Base-by-base conservation (phyloP, 37 sponge, comb jelly and placozoan genomes). In the Ianthella basta region DNA sequence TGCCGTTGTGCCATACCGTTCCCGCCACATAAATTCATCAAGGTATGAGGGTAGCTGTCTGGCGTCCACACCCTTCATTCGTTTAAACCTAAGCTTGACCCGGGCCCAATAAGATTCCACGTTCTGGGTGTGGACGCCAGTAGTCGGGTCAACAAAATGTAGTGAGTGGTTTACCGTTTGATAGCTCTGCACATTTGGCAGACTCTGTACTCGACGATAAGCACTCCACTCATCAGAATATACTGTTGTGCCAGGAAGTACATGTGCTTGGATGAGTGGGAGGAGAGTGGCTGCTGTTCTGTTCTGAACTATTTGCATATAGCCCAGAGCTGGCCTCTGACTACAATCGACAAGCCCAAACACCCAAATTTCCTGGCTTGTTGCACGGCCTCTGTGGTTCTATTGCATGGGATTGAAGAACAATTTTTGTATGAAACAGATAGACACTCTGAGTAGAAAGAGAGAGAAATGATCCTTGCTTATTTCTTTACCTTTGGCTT, bases 51-150 rank as follows among this genome's bases (percentile, higher is more conserved):
- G 44, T 25, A 75, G 53, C n/a, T n/a, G n/a, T n/a, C n/a, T n/a
- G n/a, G n/a, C n/a, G n/a, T n/a, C n/a, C n/a, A n/a, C n/a, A n/a
- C n/a, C n/a, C n/a, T 68, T 89, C 89, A 90, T 93, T 0, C 72
- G 0, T n/a, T 93, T 92, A 23, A 90, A 67, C 56, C 86, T 88
- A 5, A 23, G 40, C 54, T 93, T 90, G 18, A 74, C 86, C 5
- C 88, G 25, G 34, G 82, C 85, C 91, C 88, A 94, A 54, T 93
- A 93, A 16, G 80, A 80, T 77, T 93, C 93, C 24, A 87, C 65
- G 56, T 75, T 27, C 41, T 94, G 84, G 4, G 91, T 94, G 66
- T 94, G 89, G 44, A 87, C 84, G 1, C 91, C 91, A 61, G 82
- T 90, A 16, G 40, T 39, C 25, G 88, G 81, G 55, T 86, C 86